A percentile compares a stretch with the other conserved stretches of the same genome.
phyloP scores from a whole-genome alignment of 1,140 invertebrate genomes.

The Alviniconcha marisindica region DNA sequence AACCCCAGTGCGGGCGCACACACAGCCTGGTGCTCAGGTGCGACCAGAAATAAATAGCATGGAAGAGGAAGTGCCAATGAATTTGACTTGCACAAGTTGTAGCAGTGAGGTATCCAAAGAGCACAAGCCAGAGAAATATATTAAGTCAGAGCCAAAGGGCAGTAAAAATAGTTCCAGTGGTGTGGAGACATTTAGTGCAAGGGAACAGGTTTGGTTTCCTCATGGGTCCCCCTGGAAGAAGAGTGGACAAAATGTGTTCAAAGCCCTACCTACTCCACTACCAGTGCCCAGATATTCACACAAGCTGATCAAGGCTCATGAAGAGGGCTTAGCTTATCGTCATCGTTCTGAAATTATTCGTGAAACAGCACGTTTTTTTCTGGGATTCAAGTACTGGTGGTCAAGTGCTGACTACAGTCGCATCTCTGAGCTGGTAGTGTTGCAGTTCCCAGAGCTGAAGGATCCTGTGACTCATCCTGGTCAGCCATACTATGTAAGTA shows the following conservation, averaged over 20 bases:
- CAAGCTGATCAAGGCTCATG: conserved; percentile 42
- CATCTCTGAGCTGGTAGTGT: conserved; percentile 49
- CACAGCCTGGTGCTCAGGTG: conserved; percentile 10
- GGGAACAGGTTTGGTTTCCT: conserved; percentile 47
- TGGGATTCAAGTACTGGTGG: conserved; percentile 53
- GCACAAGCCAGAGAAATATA: neutral
- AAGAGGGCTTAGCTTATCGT: conserved; percentile 40
- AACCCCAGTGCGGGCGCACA: conserved; percentile 27
- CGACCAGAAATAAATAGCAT: neutral
- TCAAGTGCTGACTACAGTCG: conserved; percentile 52
- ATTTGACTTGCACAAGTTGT: conserved; percentile 25
- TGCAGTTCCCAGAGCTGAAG: conserved; percentile 48
- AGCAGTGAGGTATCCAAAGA: neutral
- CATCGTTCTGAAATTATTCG: conserved; percentile 51
- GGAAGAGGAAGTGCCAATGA: conserved; percentile 30
- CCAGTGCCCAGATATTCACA: conserved; percentile 46
- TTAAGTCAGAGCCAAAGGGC: neutral
- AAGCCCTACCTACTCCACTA: conserved; percentile 46
- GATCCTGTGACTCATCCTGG: conserved; percentile 40
- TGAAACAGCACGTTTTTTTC: conserved; percentile 50
- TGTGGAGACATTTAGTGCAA: conserved; percentile 11
- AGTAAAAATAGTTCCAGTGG: neutral
- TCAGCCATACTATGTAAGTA: conserved; percentile 46
- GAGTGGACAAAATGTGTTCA: conserved; percentile 45
- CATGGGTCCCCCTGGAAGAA: conserved; percentile 50